Evolutionary conservation across 92 coral and sea anemone species (phyloP), one percentile per base, ranked within the genome.

Genomic region (Actinostola sp.): DNA sequence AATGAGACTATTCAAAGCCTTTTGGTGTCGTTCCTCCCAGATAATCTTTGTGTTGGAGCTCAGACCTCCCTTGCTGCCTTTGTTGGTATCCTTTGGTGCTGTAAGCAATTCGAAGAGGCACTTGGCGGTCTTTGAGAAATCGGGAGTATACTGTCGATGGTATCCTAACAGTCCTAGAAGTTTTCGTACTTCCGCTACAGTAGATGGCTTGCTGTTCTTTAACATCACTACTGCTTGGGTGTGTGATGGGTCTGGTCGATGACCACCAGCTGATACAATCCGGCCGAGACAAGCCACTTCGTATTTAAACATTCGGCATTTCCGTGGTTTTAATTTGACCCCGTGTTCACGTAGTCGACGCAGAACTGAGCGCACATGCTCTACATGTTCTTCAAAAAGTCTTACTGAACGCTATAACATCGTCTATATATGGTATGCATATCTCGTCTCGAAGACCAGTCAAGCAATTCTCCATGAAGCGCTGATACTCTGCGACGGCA

Each of bases 241-340:
- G 43, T 49, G 72, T 8, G 58, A 46, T 2, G 77, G 84, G 61
- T 78, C 84, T 17, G 75, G 72, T 15, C 80, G 72, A 39, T 75
- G 64, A 33, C 80, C 80, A 17, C 63, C 63, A 9, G 63, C 72
- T 27, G 80, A 75, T 13, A 75, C 71, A 11, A 75, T 62, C 16
- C 80, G 80, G 32, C 81, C 81, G 17, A 76, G 36, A 50, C 64
- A 63, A 1, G 65, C 21, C 24, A 76, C 73, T 32, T 76, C 73
- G 8, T n/a, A 30, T 42, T 64, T 54, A 45, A 76, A 76, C 28
- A 64, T 13, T 2, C 66, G 28, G 52, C 81, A 76, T n/a, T 86
- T 86, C 10, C 45, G 19, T 42, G 92, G 84, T 44, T 87, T 78
- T 26, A 87, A 74, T 66, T 87, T 87, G n/a, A 87, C 73, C 16